phyloP scores from a whole-genome alignment of 2,113 vertebrate genomes.

The Takifugu bimaculatus region DNA sequence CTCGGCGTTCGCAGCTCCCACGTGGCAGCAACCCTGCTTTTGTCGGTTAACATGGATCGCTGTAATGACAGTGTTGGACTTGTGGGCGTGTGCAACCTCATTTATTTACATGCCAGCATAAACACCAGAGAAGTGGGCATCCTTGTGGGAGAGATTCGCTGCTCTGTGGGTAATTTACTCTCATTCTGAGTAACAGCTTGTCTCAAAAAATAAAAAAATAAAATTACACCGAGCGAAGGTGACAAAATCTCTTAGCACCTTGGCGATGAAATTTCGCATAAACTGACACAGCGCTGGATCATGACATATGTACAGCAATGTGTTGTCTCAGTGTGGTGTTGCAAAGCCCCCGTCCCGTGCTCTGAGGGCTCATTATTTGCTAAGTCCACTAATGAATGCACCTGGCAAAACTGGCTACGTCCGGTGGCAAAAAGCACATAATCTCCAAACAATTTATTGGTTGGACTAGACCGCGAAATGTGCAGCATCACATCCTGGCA shows the following conservation, averaged over 20 bases:
- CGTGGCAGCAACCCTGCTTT: constrained; percentile 14
- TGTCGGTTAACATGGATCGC: constrained; percentile 41
- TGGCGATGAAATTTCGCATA: constrained; percentile 39
- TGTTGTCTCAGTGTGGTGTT: constrained; percentile 17
- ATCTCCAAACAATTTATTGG: constrained; percentile 14
- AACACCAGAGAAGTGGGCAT: constrained; percentile 39
- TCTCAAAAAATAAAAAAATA: constrained; percentile 9
- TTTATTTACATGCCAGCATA: constrained; percentile 49
- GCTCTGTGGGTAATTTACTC: constrained; percentile 51
- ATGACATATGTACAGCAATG: constrained; percentile 9
- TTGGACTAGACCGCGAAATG: constrained; percentile 9
- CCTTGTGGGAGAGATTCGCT: constrained; percentile 23
- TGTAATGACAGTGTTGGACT: constrained; percentile 48
- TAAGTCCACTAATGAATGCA: constrained; percentile 47
- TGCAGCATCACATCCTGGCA: neutral
- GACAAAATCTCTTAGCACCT: constrained; percentile 39
- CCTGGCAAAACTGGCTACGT: constrained; percentile 15
- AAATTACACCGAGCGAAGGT: constrained; percentile 41
- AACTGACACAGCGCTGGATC: constrained; percentile 28
- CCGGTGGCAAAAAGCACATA: constrained; percentile 26
- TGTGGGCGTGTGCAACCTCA: constrained; percentile 37
- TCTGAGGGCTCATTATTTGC: constrained; percentile 41
- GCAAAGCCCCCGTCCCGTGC: constrained; percentile 16
- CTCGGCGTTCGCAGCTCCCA: constrained; percentile 29
- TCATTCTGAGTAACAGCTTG: constrained; percentile 45